Base-by-base conservation (phyloP, 92 coral and sea anemone species). In the Epizoanthus ramosus region DNA sequence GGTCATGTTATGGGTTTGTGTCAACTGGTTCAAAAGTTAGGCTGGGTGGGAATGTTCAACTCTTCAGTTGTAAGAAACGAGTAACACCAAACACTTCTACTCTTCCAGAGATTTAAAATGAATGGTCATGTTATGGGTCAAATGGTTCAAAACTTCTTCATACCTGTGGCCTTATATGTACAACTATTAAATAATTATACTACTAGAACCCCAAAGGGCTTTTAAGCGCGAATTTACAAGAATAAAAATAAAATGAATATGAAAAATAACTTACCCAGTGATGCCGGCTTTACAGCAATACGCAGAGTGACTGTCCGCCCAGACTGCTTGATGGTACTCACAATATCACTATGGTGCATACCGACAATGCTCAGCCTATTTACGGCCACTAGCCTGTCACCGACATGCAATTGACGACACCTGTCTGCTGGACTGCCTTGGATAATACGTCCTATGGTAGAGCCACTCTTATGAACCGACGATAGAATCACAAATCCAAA, bases 371-470 rank as follows among this genome's bases (percentile, higher is more conserved):
- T 93, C 53, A 68, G 83, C 21, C 92, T 93, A 88, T 96, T 96
- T 15, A 96, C 98, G 35, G 98, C 98, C 22, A 96, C 93, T 6
- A 96, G 91, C 22, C 95, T 93, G 84, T 96, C 98, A 37, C 98
- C 98, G 83, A 93, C 97, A 73, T 75, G 92, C 77, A 96, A 80
- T 91, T 93, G 95, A 33, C 90, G 92, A 67, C 96, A 96, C 18
- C 94, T 98, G 81, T 96, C 98, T 61, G 98, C 96, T 53, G 98
- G 98, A 57, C 98, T 96, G 43, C 98, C 98, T 75, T 86, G 91
- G 53, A 96, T 92, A 67, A 96, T 96, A 80, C 98, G 98, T 43
- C 98, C 99, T 68, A 97, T 90, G 4, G 99, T 97, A 3, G 99
- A 94, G 22, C 99, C 99, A 79, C 91, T 92, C 74, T 89, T 93